Evolutionary conservation across 2,797 vertebrate species (phyloP), one percentile per base, ranked within the genome.

Genomic region (Brotula barbata): DNA sequence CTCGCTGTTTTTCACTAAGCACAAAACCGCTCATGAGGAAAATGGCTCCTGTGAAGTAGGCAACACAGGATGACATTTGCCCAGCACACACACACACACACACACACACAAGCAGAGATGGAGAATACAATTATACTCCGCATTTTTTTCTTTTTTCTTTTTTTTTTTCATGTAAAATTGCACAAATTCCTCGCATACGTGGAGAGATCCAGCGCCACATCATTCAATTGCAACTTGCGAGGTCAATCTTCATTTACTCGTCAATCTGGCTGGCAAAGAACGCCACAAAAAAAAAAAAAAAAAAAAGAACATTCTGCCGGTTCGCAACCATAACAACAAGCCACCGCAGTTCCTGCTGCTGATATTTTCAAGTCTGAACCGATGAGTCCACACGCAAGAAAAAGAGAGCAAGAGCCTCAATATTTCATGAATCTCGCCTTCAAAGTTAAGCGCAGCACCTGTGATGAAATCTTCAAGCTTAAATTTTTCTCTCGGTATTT

Each of bases 21-120:
- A 84, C 68, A n/a, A 71, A 84, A 71, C 67, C 62, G 78, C 77
- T 87, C 85, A 83, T 74, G 87, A 81, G 79, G 81, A 88, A 87
- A 87, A 88, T 83, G 82, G 73, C 69, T 71, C 81, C 75, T 77
- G 64, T 79, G 82, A 82, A 73, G 71, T 64, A 39, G 8, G 28
- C 67, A 53, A 69, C 15, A 6, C 54, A 66, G 15, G 50, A 57
- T 76, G 82, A 80, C 80, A 78, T 73, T 77, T 66, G 53, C 59
- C 22, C 54, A 39, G 55, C 1, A 10, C 49, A 42, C 52, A 23
- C 46, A 58, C 45, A 58, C 22, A 34, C 39, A 43, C 28, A 36
- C 48, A 52, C 31, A 15, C 50, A 63, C 55, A 19, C 19, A 21
- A 28, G n/a, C 11, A 37, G 15, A 65, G 39, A 45, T 14, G 45